Evolutionary conservation across 2,113 vertebrate species (phyloP).

Genomic region (Sphaerodactylus townsendi): DNA sequence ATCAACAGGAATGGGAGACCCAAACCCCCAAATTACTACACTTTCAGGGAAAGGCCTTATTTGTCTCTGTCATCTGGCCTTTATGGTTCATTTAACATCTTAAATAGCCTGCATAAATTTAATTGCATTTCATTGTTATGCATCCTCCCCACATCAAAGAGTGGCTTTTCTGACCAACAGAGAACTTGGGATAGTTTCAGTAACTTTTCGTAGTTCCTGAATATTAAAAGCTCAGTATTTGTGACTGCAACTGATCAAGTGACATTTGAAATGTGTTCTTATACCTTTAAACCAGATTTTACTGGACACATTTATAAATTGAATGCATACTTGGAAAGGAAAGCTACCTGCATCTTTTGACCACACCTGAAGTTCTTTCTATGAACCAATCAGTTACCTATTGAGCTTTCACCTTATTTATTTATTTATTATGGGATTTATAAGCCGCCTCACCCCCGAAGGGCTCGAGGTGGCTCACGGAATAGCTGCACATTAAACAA

Average conservation of each 20-base stretch:
- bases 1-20: slow-evolving; percentile 17
- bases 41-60: slow-evolving; percentile 39
- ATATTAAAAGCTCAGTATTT: background rate
- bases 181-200: slow-evolving; percentile 15
- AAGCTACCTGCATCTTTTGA: too few relatives aligned
- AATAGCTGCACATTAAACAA: too few relatives aligned
- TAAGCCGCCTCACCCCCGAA: too few relatives aligned
- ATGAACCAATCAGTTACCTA: too few relatives aligned
- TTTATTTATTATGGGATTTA: too few relatives aligned
- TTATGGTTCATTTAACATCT: slow-evolving; percentile 77
- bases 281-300: background rate
- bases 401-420: too few relatives aligned
- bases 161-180: background rate
- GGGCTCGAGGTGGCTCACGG: too few relatives aligned
- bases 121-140: slow-evolving; percentile 49
- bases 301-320: background rate
- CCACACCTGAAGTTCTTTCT: too few relatives aligned
- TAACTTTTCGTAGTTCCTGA: slow-evolving; percentile 11
- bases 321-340: too few relatives aligned
- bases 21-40: slow-evolving; percentile 10
- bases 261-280: background rate
- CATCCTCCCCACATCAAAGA: slow-evolving; percentile 34
- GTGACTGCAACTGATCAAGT: background rate
- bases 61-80: slow-evolving; percentile 72
- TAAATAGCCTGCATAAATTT: slow-evolving; percentile 72